Evolutionary conservation across 2,888 invertebrate genomes (phyloP).

Genomic region (Tupiocoris notatus): DNA sequence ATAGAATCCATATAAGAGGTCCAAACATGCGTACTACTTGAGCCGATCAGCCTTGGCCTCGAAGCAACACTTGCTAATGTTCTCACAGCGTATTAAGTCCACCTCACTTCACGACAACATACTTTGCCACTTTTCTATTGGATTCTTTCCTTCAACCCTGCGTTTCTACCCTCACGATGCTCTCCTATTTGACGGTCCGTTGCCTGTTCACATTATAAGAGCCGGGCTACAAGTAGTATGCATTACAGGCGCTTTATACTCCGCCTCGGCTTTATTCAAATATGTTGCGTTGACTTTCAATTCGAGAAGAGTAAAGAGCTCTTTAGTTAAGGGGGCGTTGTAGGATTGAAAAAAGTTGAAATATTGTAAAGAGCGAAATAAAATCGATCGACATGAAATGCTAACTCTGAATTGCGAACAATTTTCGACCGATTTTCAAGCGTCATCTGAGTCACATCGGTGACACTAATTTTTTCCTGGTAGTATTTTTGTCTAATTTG

Average conservation of each 20-base stretch:
- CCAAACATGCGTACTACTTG: constrained; percentile 18
- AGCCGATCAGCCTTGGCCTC: constrained; percentile 22
- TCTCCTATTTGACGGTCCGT: constrained; percentile 30
- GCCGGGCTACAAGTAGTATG: constrained; percentile 24
- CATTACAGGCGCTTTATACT: constrained; percentile 12
- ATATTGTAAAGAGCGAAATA: too few species aligned
- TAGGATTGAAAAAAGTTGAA: too few species aligned
- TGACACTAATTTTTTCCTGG: too few species aligned
- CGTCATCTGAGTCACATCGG: too few species aligned
- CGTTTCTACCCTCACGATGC: background rate
- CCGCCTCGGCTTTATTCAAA: background rate
- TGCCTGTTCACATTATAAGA: constrained; percentile 1
- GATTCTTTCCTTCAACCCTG: constrained; percentile 6
- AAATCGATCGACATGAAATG: too few species aligned
- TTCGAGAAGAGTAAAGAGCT: background rate
- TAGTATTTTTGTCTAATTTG: too few species aligned
- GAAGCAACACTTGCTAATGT: constrained; percentile 33
- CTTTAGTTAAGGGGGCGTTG: background rate
- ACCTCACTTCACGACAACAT: constrained; percentile 13
- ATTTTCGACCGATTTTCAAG: too few species aligned
- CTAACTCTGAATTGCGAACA: too few species aligned
- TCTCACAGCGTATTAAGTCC: constrained; percentile 28
- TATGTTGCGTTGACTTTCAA: background rate
- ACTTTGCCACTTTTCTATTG: constrained; percentile 32
- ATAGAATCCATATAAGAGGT: too few species aligned